Conservation (phyloP, 2,888 invertebrate species). For the Therioaphis trifolii region DNA sequence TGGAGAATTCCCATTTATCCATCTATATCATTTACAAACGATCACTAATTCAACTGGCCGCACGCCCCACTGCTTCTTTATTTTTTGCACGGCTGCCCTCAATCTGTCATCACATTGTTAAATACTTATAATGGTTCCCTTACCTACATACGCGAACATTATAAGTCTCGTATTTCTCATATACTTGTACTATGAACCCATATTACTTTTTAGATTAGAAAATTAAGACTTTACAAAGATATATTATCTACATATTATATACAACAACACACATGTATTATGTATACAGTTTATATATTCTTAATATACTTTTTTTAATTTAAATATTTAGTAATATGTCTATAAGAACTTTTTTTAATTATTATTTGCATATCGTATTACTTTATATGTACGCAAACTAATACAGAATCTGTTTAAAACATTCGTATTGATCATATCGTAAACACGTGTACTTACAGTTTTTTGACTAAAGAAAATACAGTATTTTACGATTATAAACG, state of each 20-base stretch:
- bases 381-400: neutral
- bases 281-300: too few species aligned
- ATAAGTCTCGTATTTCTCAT: neutral
- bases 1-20: too few species aligned
- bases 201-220: neutral
- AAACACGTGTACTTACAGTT: neutral
- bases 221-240: too few species aligned
- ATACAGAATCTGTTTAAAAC: neutral
- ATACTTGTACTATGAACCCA: neutral
- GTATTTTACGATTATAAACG: slow-evolving; percentile 24
- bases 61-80: too few species aligned
- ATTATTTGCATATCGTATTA: too few species aligned
- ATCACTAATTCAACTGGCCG: too few species aligned
- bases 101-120: neutral
- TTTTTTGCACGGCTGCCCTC: neutral
- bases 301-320: too few species aligned
- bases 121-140: neutral
- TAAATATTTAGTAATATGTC: too few species aligned
- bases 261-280: too few species aligned
- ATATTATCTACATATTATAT: too few species aligned
- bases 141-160: neutral
- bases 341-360: too few species aligned
- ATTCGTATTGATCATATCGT: neutral
- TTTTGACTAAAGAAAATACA: neutral
- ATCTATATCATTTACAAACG: too few species aligned